These are phyloP conservation scores for Porites lutea DNA, from an alignment of 64 coral and sea anemone genomes.

Conservation along the genomic window DNA sequence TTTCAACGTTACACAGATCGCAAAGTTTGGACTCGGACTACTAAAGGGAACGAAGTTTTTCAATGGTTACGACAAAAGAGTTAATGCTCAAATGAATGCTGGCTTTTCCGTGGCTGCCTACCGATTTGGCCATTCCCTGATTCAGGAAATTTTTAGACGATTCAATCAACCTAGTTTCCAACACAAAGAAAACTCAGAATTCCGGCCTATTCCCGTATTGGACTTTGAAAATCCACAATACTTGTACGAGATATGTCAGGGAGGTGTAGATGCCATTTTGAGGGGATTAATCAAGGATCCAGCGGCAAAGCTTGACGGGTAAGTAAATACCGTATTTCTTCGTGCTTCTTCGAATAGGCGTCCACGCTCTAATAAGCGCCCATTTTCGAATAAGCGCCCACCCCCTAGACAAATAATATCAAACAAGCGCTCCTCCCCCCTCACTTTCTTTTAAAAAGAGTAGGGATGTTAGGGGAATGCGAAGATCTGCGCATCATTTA, in stretches of 20 bases:
- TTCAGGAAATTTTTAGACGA: conserved; percentile 8
- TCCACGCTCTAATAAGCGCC: too few species aligned
- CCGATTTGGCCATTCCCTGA: conserved; percentile 76
- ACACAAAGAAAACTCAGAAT: conserved; percentile 2
- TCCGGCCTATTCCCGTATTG: neutral
- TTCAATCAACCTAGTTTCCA: neutral
- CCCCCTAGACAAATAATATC: too few species aligned
- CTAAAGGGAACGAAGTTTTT: neutral
- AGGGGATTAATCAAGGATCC: conserved; percentile 24
- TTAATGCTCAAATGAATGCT: conserved; percentile 33
- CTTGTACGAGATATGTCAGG: conserved; percentile 41
- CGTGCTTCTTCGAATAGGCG: too few species aligned
- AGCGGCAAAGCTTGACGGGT: conserved; percentile 29
- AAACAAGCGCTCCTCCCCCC: too few species aligned
- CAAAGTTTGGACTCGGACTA: neutral
- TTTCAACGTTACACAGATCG: neutral
- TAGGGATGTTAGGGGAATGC: too few species aligned
- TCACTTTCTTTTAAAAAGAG: too few species aligned
- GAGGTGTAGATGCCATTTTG: conserved; percentile 51
- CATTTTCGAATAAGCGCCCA: too few species aligned
- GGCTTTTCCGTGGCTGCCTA: conserved; percentile 66
- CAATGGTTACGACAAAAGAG: neutral
- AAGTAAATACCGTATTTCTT: neutral
- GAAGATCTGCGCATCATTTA: too few species aligned
- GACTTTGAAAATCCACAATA: conserved; percentile 18